These are phyloP conservation scores for Dicentrarchus labrax DNA, from an alignment of 2,113 vertebrate genomes.

Conservation along the genomic window DNA sequence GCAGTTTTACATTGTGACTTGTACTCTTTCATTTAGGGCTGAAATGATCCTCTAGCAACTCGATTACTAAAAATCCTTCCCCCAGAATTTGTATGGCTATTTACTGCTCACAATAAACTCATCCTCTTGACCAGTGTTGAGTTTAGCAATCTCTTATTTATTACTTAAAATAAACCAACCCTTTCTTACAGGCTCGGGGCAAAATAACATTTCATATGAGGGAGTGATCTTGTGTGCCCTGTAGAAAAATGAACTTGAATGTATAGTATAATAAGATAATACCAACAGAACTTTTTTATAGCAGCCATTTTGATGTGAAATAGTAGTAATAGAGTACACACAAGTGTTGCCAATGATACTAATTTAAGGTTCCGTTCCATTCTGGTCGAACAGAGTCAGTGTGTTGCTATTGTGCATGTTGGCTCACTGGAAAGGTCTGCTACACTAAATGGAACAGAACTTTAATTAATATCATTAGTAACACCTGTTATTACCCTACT, in stretches of 20 bases:
- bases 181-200: background rate
- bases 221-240: background rate
- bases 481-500: no score
- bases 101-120: background rate
- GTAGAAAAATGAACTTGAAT: background rate
- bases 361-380: no score
- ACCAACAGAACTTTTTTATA: background rate
- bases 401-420: no score
- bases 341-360: no score
- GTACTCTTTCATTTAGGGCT: background rate
- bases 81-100: background rate
- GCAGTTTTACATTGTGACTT: background rate
- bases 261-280: background rate
- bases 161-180: background rate
- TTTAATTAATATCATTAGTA: no score
- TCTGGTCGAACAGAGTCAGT: no score
- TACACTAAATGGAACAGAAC: no score
- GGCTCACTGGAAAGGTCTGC: no score
- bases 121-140: no score
- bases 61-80: background rate
- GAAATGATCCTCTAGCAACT: no score
- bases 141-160: background rate
- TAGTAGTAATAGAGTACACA: no score
- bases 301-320: no score
- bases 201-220: background rate